Evolutionary conservation across 2,888 invertebrate species (phyloP), one percentile per base, ranked within the genome.

Genomic region (Drosophila parthenogenetica): DNA sequence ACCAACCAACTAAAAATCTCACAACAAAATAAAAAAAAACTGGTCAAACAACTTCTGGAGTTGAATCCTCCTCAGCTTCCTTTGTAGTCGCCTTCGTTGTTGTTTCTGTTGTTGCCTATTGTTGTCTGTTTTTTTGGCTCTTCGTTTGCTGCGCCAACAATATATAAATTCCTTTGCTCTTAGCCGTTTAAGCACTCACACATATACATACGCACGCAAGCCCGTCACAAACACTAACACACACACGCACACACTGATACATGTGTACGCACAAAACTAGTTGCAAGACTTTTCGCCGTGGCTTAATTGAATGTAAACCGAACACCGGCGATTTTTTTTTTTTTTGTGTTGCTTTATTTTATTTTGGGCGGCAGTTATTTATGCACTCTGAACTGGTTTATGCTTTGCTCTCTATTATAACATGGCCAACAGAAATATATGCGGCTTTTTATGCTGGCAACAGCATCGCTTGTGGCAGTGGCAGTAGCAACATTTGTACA

Each of bases 1-100:
- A 22, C 5, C 22, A 59, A 13, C 63, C 46, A 64, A 51, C 42
- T 14, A 29, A 29, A 29, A 29, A 29, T 29, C 29, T 29, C 29
- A 16, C n/a, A 55, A 46, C 42, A 35, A 53, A 40, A 37, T 58
- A 61, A 54, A 17, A 43, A 39, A 53, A 80, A 89, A 89, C 81
- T 86, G 78, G 89, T 84, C 88, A 84, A 79, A 68, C 89, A 79
- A 89, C 89, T 90, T 89, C 87, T 86, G 87, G 66, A 65, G 64
- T 89, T 87, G 70, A 83, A 69, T 89, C 83, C 80, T 88, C 74
- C 35, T 13, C 45, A 42, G 35, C 39, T 40, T 40, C 29, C 39
- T 45, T 62, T 35, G 35, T 35, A 13, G 10, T 64, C 59, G 45
- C 55, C 25, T 16, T 35, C 51, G 29, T 35, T 35, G 43, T 51